phyloP scores from a whole-genome alignment of 2,888 invertebrate genomes.

The Euplagia quadripunctaria region DNA sequence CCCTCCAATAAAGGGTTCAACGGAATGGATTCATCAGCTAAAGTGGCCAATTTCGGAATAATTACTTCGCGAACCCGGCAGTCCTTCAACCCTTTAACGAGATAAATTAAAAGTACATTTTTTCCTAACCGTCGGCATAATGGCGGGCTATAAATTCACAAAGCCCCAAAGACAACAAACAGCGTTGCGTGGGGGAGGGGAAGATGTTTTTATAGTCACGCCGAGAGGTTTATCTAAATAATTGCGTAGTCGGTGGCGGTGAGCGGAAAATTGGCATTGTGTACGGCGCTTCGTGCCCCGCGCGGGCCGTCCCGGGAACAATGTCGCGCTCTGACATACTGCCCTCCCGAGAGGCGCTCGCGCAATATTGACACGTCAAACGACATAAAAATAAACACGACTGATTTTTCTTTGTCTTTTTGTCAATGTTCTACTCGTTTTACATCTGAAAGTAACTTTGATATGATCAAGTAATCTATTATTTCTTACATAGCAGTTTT shows the following conservation, averaged over 20 bases:
- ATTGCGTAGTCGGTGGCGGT: slow-evolving; percentile 86
- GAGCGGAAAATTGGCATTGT: slow-evolving; percentile 86
- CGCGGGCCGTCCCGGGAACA: slow-evolving; percentile 39
- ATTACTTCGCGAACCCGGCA: slow-evolving; percentile 85
- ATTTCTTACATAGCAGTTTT: neutral
- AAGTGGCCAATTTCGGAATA: slow-evolving; percentile 87
- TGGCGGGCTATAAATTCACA: slow-evolving; percentile 83
- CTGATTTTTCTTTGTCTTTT: slow-evolving; percentile 1
- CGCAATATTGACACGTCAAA: slow-evolving; percentile 52
- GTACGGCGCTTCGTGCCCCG: slow-evolving; percentile 55
- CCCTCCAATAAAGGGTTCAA: slow-evolving; percentile 76
- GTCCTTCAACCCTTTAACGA: slow-evolving; percentile 88
- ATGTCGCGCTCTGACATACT: slow-evolving; percentile 47
- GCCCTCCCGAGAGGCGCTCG: slow-evolving; percentile 54
- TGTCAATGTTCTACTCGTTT: slow-evolving; percentile 23
- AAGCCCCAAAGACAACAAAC: slow-evolving; percentile 87
- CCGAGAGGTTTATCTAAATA: slow-evolving; percentile 87
- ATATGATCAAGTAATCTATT: neutral
- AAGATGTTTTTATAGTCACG: slow-evolving; percentile 87
- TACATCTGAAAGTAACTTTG: slow-evolving; percentile 21
- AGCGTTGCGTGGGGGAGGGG: slow-evolving; percentile 76
- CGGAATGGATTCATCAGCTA: slow-evolving; percentile 85
- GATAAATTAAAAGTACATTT: slow-evolving; percentile 88
- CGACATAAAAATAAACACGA: slow-evolving; percentile 21
- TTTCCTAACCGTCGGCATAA: slow-evolving; percentile 85